A percentile compares a stretch with the other conserved stretches of the same genome.
phyloP scores from a whole-genome alignment of 2,797 vertebrate genomes.

The Nannoperca obscura region DNA sequence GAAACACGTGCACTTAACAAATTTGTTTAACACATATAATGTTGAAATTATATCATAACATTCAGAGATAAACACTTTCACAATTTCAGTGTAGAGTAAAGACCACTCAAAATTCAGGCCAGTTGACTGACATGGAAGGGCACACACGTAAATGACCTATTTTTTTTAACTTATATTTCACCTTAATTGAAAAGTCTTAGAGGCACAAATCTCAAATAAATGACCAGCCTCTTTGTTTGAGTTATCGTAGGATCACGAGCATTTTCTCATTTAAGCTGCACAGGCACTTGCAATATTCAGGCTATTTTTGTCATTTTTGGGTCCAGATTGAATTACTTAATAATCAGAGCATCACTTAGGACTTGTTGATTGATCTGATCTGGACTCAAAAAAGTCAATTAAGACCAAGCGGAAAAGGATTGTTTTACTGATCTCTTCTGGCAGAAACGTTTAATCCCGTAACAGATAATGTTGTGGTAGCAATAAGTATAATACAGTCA shows the following conservation, averaged over 20 bases:
- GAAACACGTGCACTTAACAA: background rate
- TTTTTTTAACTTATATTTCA: background rate
- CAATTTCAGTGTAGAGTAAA: background rate
- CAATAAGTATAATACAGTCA: background rate
- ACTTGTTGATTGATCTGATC: too few relatives aligned
- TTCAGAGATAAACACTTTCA: background rate
- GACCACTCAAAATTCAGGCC: background rate
- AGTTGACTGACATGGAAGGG: background rate
- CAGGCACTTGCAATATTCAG: constrained; percentile 1
- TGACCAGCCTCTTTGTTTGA: constrained; percentile 8
- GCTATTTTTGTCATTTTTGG: too few relatives aligned
- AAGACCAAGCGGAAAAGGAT: background rate
- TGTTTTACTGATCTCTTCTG: background rate
- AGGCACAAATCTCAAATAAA: constrained; percentile 29
- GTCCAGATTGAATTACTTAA: too few relatives aligned
- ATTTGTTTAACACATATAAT: background rate
- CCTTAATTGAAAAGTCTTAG: constrained; percentile 4
- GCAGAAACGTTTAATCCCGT: background rate
- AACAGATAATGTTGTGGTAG: background rate
- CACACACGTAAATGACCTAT: background rate
- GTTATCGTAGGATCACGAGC: constrained; percentile 43
- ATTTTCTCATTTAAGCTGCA: constrained; percentile 19
- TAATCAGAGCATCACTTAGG: too few relatives aligned
- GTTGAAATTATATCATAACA: background rate
- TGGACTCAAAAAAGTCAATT: too few relatives aligned